A percentile compares a stretch with the other conserved stretches of the same genome.
Evolutionary conservation across 2,797 vertebrate species (phyloP).

Genomic region (Austrolebias charrua): DNA sequence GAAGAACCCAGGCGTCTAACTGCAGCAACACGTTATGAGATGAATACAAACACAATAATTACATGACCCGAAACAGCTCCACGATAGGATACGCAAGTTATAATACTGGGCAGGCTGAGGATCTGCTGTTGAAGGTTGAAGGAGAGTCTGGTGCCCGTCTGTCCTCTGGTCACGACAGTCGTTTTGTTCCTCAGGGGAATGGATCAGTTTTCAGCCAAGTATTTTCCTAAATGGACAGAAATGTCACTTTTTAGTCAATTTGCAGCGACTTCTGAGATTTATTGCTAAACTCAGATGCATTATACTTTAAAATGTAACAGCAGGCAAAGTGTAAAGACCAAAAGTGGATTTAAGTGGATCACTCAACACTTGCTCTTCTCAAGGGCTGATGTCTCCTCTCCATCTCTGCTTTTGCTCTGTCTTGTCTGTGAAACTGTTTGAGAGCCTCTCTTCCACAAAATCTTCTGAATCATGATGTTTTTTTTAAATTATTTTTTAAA

Average conservation of each 20-base stretch:
- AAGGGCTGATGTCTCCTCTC: too few relatives aligned
- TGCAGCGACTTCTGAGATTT: too few relatives aligned
- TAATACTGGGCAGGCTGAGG: slow-evolving; percentile 84
- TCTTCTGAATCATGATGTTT: too few relatives aligned
- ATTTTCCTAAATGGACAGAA: slow-evolving; percentile 85
- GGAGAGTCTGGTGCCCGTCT: slow-evolving; percentile 64
- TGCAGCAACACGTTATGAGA: slow-evolving; percentile 88
- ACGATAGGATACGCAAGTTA: slow-evolving; percentile 81
- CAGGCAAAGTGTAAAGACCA: too few relatives aligned
- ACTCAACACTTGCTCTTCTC: too few relatives aligned
- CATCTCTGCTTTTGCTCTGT: too few relatives aligned
- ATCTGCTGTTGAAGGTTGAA: slow-evolving; percentile 56
- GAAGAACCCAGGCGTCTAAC: slow-evolving; percentile 69
- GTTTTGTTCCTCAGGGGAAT: slow-evolving; percentile 50
- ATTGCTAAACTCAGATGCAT: background rate
- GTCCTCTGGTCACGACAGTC: slow-evolving; percentile 57
- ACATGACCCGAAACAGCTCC: slow-evolving; percentile 93
- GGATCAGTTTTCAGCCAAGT: slow-evolving; percentile 92
- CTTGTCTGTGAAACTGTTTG: too few relatives aligned
- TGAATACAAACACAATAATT: slow-evolving; percentile 93
- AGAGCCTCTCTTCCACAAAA: too few relatives aligned
- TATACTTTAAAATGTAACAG: too few relatives aligned
- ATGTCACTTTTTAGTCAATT: background rate
- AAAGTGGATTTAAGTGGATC: too few relatives aligned
- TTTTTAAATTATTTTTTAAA: too few relatives aligned